Conservation (phyloP, 2,113 vertebrate species). For the Urocolius indicus region DNA sequence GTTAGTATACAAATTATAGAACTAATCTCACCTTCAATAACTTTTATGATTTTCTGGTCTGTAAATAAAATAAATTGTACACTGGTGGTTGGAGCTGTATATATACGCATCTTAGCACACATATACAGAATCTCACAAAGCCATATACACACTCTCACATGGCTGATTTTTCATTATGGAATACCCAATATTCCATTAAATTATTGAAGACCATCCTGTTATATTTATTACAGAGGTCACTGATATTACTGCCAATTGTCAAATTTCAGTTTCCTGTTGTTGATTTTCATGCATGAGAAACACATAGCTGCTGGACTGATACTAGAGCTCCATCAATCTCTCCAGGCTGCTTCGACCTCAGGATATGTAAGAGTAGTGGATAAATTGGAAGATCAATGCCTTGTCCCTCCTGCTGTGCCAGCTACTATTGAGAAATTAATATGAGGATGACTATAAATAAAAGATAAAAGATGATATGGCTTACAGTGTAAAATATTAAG, state of each 20-base stretch:
- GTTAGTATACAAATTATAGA: not conserved
- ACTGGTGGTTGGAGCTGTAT: not conserved
- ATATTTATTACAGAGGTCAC: constrained; percentile 75
- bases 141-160: not conserved
- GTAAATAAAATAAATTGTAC: constrained; percentile 3
- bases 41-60: not conserved
- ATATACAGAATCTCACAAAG: not conserved
- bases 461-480: constrained; percentile 84
- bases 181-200: constrained; percentile 66
- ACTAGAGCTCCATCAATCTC: constrained; percentile 76
- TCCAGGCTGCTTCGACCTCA: constrained; percentile 68
- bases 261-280: constrained; percentile 76
- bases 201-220: constrained; percentile 75
- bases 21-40: not conserved
- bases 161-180: constrained; percentile 68
- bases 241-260: constrained; percentile 75
- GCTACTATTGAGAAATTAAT: constrained; percentile 86
- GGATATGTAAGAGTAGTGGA: constrained; percentile 76
- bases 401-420: constrained; percentile 78
- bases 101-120: not conserved
- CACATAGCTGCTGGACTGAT: constrained; percentile 30
- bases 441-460: constrained; percentile 85
- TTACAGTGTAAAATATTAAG: constrained; percentile 85
- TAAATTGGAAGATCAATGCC: constrained; percentile 84
- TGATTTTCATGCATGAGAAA: constrained; percentile 80